Conservation (phyloP, 2,113 vertebrate genomes). For the Meleagris gallopavo region DNA sequence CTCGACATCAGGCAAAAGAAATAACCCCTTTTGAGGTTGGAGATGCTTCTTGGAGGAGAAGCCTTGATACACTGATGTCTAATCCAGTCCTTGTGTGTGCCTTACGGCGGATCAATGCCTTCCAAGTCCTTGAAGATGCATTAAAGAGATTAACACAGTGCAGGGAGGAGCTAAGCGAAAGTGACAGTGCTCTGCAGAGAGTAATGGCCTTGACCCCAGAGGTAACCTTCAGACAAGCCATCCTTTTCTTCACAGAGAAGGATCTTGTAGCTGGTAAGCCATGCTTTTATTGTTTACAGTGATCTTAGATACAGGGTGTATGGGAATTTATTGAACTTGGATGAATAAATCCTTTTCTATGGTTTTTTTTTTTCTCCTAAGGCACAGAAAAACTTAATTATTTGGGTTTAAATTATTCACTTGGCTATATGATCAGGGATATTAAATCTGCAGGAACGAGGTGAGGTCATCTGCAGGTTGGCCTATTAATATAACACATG, state of each 20-base stretch:
- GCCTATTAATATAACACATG: neutral
- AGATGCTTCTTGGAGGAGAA: slow-evolving; percentile 62
- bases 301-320: neutral
- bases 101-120: slow-evolving; percentile 54
- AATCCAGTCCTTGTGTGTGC: slow-evolving; percentile 70
- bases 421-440: neutral
- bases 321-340: neutral
- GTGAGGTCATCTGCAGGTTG: neutral
- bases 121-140: slow-evolving; percentile 31
- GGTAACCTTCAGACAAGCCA: slow-evolving; percentile 75
- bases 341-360: neutral
- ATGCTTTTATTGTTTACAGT: neutral
- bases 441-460: neutral
- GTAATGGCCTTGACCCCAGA: slow-evolving; percentile 79
- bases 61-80: slow-evolving; percentile 63
- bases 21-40: slow-evolving; percentile 80
- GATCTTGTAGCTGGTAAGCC: slow-evolving; percentile 72
- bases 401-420: neutral
- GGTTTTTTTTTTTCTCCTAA: neutral
- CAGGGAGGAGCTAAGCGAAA: neutral
- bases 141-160: neutral
- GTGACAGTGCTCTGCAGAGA: neutral
- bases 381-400: neutral
- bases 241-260: slow-evolving; percentile 75
- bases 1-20: slow-evolving; percentile 74